Base-by-base conservation (phyloP, 2,797 vertebrate genomes). In the Thamnophis elegans region DNA sequence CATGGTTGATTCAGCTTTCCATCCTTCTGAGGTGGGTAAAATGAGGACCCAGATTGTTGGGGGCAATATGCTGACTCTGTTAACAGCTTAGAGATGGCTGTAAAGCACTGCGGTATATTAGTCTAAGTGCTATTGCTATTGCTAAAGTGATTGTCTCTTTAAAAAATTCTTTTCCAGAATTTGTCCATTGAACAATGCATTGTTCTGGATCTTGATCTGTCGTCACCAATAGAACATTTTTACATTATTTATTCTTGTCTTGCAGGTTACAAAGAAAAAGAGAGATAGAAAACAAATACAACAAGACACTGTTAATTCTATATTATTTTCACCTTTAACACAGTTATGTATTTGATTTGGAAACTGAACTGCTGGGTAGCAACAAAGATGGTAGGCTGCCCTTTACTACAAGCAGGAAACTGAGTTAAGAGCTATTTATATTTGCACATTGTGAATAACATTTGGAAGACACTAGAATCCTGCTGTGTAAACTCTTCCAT, bases 141-240 rank as follows among this genome's bases (percentile, higher is more conserved):
- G 47, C 47, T 51, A 51, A 94, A 93, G 94, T 56, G 93, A 93
- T 92, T 60, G 92, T 94, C 95, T 89, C 94, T 92, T 94, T 94
- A 92, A 92, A 6, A 0, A 96, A 93, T 92, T 92, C 86, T 91
- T 92, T 88, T 92, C 90, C 94, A 94, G 93, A 94, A 95, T 92
- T 92, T 91, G 58, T 92, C 94, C 94, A 90, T 82, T 95, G 86
- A 94, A 93, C 90, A 93, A 95, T 82, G 78, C 95, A 92, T 56
- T 89, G 92, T 89, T 91, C 11, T 55, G 93, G 95, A 94, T 14
- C 59, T 78, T 95, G 60, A n/a, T 94, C 95, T 94, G 92, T 93
- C 89, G 5, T 85, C 22, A 55, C n/a, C 94, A 95, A 94, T 58
- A 89, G 94, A 93, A 90, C 90, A 85, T 94, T 94, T 93, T 92